phyloP scores from a whole-genome alignment of 2,113 vertebrate species.

The Clupea harengus region DNA sequence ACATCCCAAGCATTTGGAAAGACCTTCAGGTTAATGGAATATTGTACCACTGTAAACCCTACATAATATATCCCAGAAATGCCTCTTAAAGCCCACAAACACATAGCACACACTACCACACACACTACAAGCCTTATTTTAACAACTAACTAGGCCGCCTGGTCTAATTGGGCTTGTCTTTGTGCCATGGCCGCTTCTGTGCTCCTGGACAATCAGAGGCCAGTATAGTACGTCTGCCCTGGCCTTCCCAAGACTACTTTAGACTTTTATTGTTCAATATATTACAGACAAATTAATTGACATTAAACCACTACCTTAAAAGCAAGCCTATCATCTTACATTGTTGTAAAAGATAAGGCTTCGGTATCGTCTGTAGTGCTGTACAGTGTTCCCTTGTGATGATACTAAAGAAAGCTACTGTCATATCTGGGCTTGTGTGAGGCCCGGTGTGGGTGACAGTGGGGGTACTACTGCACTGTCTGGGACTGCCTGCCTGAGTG shows the following conservation, averaged over 20 bases:
- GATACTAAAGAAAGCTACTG: neutral
- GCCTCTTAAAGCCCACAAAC: neutral
- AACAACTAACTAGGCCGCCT: neutral
- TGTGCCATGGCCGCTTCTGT: neutral
- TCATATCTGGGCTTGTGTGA: neutral
- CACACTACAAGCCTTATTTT: neutral
- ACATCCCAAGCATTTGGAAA: slow-evolving; percentile 16
- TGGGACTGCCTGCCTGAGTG: neutral
- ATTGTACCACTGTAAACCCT: neutral
- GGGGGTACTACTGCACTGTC: neutral
- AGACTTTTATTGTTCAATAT: neutral
- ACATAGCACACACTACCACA: neutral
- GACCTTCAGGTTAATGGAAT: slow-evolving; percentile 18
- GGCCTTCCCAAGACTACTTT: neutral
- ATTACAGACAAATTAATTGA: neutral
- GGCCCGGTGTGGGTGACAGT: neutral
- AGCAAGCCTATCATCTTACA: neutral
- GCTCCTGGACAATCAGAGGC: neutral
- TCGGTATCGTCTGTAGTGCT: neutral
- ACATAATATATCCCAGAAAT: neutral
- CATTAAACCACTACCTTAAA: neutral
- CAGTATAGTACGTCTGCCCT: neutral
- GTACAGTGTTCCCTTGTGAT: neutral
- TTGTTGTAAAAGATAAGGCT: neutral
- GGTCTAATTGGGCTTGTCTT: neutral